A percentile compares a stretch with the other conserved stretches of the same genome.
Evolutionary conservation across 2,888 invertebrate species (phyloP).

Genomic region (Acanthosepion pharaonis): DNA sequence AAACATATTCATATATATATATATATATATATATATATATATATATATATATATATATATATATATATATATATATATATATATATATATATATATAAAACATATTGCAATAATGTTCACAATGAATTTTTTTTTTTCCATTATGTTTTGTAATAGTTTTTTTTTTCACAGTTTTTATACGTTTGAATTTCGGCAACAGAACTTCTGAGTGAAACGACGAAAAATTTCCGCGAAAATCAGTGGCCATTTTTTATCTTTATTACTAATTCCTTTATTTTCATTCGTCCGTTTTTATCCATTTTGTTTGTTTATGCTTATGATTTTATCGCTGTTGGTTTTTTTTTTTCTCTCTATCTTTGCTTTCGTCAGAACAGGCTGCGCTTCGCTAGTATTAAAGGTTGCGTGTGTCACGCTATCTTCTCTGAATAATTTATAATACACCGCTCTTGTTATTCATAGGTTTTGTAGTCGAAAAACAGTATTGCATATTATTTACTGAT

Average conservation of each 20-base stretch:
- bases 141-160: not conserved
- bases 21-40: too few relatives aligned
- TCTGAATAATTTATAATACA: not conserved
- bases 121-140: not conserved
- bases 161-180: not conserved
- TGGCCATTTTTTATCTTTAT: not conserved
- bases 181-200: not conserved
- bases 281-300: not conserved
- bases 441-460: slow-evolving; percentile 20
- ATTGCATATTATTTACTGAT: slow-evolving; percentile 23
- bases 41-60: not conserved
- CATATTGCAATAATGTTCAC: not conserved
- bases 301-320: not conserved
- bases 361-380: slow-evolving; percentile 2
- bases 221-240: not conserved
- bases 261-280: not conserved
- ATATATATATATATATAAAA: not conserved
- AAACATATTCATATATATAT: not conserved
- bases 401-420: slow-evolving; percentile 1
- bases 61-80: not conserved
- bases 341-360: not conserved
- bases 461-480: not conserved
- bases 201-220: not conserved
- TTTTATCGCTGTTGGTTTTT: not conserved
- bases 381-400: not conserved